These are phyloP conservation scores for Ammodytes marinus DNA, from an alignment of 2,113 vertebrate species.

Conservation along the genomic window DNA sequence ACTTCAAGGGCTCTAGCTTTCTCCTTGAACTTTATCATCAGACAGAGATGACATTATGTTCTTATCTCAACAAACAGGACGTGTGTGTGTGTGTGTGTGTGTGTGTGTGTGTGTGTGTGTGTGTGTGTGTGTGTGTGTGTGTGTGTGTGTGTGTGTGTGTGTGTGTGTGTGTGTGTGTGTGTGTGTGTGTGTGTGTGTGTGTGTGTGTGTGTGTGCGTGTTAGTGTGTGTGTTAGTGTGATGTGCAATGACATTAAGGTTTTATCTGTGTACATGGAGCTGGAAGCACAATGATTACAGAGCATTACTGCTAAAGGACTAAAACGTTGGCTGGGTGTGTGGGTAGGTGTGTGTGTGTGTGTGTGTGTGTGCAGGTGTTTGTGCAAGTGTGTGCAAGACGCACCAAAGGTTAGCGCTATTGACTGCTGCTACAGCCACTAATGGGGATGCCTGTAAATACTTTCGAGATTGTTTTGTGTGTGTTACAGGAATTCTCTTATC, in stretches of 20 bases:
- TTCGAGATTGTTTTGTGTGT: constrained; percentile 47
- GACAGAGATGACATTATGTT: constrained; percentile 65
- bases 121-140: neutral
- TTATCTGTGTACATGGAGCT: constrained; percentile 63
- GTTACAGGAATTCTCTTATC: neutral
- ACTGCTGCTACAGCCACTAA: constrained; percentile 65
- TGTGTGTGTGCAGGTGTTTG: constrained; percentile 8
- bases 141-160: constrained; percentile 14
- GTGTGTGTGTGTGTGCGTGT: constrained; percentile 14
- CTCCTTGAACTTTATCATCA: constrained; percentile 77
- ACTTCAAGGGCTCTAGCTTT: constrained; percentile 54
- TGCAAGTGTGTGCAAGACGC: constrained; percentile 13
- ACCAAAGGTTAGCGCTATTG: constrained; percentile 69
- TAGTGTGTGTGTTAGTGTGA: constrained; percentile 13
- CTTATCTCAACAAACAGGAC: constrained; percentile 67
- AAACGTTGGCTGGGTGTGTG: constrained; percentile 40
- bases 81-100: constrained; percentile 20
- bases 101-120: constrained; percentile 14
- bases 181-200: constrained; percentile 19
- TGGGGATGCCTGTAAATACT: constrained; percentile 66
- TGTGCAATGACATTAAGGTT: constrained; percentile 68
- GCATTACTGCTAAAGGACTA: constrained; percentile 58
- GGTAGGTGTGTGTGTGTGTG: constrained; percentile 6
- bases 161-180: constrained; percentile 20
- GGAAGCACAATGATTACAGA: constrained; percentile 66